Evolutionary conservation across 2,888 invertebrate genomes (phyloP), one percentile per base, ranked within the genome.

Genomic region (Creontiades dilutus): DNA sequence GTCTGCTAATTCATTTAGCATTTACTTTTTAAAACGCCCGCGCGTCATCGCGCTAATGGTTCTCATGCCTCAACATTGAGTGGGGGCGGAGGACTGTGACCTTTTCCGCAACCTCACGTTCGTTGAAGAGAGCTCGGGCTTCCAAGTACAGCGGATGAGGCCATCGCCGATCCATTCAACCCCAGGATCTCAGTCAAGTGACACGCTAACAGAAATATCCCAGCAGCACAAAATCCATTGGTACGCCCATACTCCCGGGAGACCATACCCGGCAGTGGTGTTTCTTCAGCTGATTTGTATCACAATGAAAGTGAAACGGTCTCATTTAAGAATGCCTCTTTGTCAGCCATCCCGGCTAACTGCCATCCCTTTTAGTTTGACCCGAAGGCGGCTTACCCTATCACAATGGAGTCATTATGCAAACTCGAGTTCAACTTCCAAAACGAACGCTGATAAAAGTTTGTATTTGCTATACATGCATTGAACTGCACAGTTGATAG

Each of bases 21-120:
- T n/a, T n/a, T n/a, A 7, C 5, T 23, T 68, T 68, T 68, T 19
- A 68, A 68, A 68, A 68, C 27, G 27, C 7, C 23, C 68, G 19
- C 23, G 68, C 68, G 68, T 68, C 68, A 68, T 68, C 68, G 19
- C 57, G n/a, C 27, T 68, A 23, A 23, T 27, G 68, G 68, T 68
- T 23, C 23, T 9, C 23, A 23, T 2, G 68, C 23, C 68, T 68
- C 3, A 23, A 68, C 61, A 61, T 23, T 19, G 80, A 80, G 80
- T 80, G 80, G 47, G n/a, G 46, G 46, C 37, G 80, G 80, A 80
- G 46, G 16, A 16, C 80, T 48, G 46, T 46, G 80, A 80, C 80
- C 80, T 80, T 80, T 80, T 80, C 46, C 46, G 13, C 47, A 48
- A 80, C 80, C 80, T 80, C 80, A 80, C 80, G 80, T 80, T 80